Percentiles rank a stretch among this genome's conserved stretches.
These are phyloP conservation scores for Syrmaticus mikado DNA, from an alignment of 2,113 vertebrate species.

Conservation along the genomic window DNA sequence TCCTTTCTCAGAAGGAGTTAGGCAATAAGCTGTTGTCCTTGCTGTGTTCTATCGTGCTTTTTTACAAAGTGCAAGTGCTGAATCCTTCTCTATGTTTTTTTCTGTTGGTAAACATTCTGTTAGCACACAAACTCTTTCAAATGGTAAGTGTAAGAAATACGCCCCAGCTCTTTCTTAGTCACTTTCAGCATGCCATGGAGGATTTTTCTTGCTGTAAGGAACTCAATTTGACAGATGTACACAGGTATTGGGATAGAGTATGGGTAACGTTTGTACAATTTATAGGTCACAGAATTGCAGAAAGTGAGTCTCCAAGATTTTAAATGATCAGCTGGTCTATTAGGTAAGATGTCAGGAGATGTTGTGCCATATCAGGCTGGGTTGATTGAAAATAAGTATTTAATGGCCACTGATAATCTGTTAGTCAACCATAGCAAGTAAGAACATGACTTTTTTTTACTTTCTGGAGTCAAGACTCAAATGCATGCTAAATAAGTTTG, in stretches of 20 bases:
- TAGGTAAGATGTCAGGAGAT: neutral
- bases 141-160: neutral
- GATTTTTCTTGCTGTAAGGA: neutral
- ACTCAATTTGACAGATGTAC: neutral
- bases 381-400: neutral
- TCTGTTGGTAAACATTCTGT: neutral
- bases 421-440: neutral
- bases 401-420: neutral
- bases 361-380: neutral
- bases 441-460: neutral
- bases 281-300: neutral
- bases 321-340: neutral
- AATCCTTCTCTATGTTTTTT: neutral
- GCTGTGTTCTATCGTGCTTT: neutral
- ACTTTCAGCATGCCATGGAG: neutral
- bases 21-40: neutral
- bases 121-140: neutral
- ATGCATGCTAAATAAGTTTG: neutral
- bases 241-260: neutral
- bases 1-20: neutral
- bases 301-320: neutral
- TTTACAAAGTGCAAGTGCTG: neutral
- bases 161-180: neutral
- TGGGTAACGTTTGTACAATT: neutral
- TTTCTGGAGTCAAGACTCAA: neutral